Base-by-base conservation (phyloP, 2,888 invertebrate genomes). In the Scelioninae gen. 1 region DNA sequence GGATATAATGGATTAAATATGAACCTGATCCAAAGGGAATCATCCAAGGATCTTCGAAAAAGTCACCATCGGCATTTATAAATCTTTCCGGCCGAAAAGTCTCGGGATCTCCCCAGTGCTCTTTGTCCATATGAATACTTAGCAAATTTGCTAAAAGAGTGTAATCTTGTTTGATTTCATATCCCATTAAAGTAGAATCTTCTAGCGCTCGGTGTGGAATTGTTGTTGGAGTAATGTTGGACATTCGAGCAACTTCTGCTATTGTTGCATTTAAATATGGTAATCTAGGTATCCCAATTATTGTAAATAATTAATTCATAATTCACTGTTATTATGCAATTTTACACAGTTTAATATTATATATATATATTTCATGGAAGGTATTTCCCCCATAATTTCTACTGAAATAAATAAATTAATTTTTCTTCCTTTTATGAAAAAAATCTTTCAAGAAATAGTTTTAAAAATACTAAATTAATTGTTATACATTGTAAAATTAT, bases 231-330 rank as follows among this genome's bases (percentile, higher is more conserved):
- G 96, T 93, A 0, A 95, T 95, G 94, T 95, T 95, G 89, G 96
- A 96, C 92, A 96, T 95, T 43, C 97, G 93, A 0, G 96, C 92
- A 0, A 95, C 94, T 92, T 97, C 97, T 87, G 95, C 93, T 0
- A 96, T 95, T 10, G 96, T 93, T 0, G 96, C 96, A 89, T 96
- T 96, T 82, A 95, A 94, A 89, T 96, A 97, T 0, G 96, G 96
- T 94, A 97, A 79, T 38, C 84, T 84, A 13, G 6, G 76, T 56
- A 34, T 53, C n/a, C n/a, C n/a, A n/a, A n/a, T n/a, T n/a, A n/a
- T n/a, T n/a, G n/a, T n/a, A n/a, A n/a, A n/a, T n/a, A n/a, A n/a
- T n/a, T n/a, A n/a, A n/a, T n/a, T n/a, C n/a, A n/a, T n/a, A n/a
- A n/a, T n/a, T n/a, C n/a, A n/a, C n/a, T n/a, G n/a, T n/a, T n/a